Evolutionary conservation across 2,888 invertebrate genomes (phyloP), one percentile per base, ranked within the genome.

Genomic region (Psylliodes chrysocephalus): DNA sequence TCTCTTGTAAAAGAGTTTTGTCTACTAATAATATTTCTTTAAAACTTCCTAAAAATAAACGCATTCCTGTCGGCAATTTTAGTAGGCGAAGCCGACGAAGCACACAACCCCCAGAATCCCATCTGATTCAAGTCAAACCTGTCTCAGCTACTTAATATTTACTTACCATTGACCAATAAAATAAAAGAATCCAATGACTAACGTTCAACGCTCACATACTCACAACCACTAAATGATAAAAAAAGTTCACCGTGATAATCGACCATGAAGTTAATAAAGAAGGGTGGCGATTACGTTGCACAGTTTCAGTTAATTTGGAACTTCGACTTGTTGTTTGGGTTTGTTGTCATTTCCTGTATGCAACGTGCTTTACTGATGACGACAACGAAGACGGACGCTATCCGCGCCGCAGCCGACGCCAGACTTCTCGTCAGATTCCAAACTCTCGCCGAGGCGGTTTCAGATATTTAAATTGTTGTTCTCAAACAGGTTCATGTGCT

Each of bases 401-500:
- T 52, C 30, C 44, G 60, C 60, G 60, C 60, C 51, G 30, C 30
- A 38, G 52, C 73, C 68, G 66, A 70, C 68, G 71, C 63, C 70
- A 71, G 70, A 70, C 68, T 70, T 69, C 68, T 73, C 71, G 47
- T 44, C 25, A 68, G 68, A 74, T 71, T 74, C 73, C 55, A 68
- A 62, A 71, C 59, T 67, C 68, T 25, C 19, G 53, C 40, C 19
- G 55, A 67, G 71, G 71, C 72, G 71, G 73, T 71, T 73, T 66
- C 53, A 65, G 64, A 66, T 67, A 71, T 73, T 72, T 69, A 69
- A 73, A 73, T 71, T 72, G 70, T 51, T 67, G 69, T 59, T 60
- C 66, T 70, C 68, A 73, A 72, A 73, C 73, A 71, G 72, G 73
- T 73, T 73, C 64, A 56, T 52, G 60, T 66, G 66, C 53, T 44